These are phyloP conservation scores for Junonia oenone DNA, from an alignment of 2,888 invertebrate genomes.

Conservation along the genomic window DNA sequence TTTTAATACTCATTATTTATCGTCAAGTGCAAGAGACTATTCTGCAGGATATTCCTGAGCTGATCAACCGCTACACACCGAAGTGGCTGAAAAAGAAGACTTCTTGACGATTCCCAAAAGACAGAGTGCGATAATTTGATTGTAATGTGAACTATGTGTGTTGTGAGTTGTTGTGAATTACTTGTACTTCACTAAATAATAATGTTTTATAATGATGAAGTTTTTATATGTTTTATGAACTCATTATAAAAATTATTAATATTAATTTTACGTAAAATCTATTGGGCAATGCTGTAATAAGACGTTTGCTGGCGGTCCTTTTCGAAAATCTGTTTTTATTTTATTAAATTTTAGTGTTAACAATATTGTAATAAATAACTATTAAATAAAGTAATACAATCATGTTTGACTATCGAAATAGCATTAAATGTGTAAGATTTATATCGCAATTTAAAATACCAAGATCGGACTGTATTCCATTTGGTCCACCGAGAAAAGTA, in stretches of 20 bases:
- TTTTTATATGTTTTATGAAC: slow-evolving; percentile 38
- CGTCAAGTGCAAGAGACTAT: slow-evolving; percentile 86
- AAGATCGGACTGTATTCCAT: slow-evolving; percentile 51
- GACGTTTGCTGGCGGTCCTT: slow-evolving; percentile 32
- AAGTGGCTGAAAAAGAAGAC: slow-evolving; percentile 65
- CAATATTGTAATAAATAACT: neutral
- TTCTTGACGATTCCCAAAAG: slow-evolving; percentile 68
- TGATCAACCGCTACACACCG: slow-evolving; percentile 67
- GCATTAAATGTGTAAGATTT: slow-evolving; percentile 40
- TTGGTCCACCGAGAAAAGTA: slow-evolving; percentile 40
- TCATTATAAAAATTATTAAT: slow-evolving; percentile 29
- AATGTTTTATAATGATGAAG: slow-evolving; percentile 42
- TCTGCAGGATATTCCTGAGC: slow-evolving; percentile 77
- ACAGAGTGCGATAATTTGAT: slow-evolving; percentile 60
- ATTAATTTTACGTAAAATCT: slow-evolving; percentile 33
- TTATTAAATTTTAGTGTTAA: slow-evolving; percentile 42
- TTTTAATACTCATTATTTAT: slow-evolving; percentile 87
- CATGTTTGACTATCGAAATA: slow-evolving; percentile 43
- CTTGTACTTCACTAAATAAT: slow-evolving; percentile 40
- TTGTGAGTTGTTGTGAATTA: slow-evolving; percentile 63
- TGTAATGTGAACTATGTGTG: slow-evolving; percentile 59
- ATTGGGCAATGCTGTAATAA: slow-evolving; percentile 55
- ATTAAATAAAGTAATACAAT: slow-evolving; percentile 17
- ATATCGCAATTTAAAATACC: slow-evolving; percentile 60
- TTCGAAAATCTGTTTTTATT: slow-evolving; percentile 41